A percentile compares a stretch with the other conserved stretches of the same genome.
These are phyloP conservation scores for Thunnus thynnus DNA, from an alignment of 2,113 vertebrate genomes.

Conservation along the genomic window DNA sequence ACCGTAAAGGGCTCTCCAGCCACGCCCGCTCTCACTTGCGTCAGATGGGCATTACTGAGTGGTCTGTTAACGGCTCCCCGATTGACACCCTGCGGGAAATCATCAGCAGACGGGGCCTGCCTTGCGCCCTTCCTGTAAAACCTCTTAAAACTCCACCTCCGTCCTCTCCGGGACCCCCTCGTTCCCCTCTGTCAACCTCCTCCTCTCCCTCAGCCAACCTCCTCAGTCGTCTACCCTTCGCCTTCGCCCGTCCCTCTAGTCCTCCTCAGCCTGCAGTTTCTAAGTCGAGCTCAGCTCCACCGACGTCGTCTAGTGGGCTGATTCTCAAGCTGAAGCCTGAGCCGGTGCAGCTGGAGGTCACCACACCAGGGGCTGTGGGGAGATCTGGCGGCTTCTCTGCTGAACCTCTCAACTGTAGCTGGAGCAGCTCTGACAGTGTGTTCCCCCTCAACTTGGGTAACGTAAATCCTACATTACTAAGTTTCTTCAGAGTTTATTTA, in stretches of 20 bases:
- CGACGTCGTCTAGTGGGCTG: conserved; percentile 54
- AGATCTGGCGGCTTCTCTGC: conserved; percentile 53
- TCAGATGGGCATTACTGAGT: conserved; percentile 97
- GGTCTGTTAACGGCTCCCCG: conserved; percentile 95
- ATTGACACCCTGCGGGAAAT: conserved; percentile 93
- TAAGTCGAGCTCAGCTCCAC: conserved; percentile 67
- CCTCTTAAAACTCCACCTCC: conserved; percentile 79
- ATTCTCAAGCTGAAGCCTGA: conserved; percentile 84
- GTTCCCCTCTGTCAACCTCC: conserved; percentile 72
- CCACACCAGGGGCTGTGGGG: conserved; percentile 53
- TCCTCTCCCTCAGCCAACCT: conserved; percentile 71
- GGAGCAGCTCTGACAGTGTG: conserved; percentile 74
- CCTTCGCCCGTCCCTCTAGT: conserved; percentile 76
- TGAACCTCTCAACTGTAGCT: conserved; percentile 70
- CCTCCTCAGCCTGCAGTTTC: conserved; percentile 67
- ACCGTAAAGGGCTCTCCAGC: conserved; percentile 95
- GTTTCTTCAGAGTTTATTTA: neutral
- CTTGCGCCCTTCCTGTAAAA: conserved; percentile 81
- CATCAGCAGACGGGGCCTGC: conserved; percentile 83
- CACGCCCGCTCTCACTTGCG: conserved; percentile 95
- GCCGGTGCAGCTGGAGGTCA: conserved; percentile 85
- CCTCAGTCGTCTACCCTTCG: conserved; percentile 77
- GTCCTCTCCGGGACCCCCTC: conserved; percentile 77
- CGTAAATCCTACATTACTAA: neutral
- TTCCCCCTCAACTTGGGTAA: conserved; percentile 84